Evolutionary conservation across 2,888 invertebrate genomes (phyloP), one percentile per base, ranked within the genome.

Genomic region (Ganaspis brasiliensis): DNA sequence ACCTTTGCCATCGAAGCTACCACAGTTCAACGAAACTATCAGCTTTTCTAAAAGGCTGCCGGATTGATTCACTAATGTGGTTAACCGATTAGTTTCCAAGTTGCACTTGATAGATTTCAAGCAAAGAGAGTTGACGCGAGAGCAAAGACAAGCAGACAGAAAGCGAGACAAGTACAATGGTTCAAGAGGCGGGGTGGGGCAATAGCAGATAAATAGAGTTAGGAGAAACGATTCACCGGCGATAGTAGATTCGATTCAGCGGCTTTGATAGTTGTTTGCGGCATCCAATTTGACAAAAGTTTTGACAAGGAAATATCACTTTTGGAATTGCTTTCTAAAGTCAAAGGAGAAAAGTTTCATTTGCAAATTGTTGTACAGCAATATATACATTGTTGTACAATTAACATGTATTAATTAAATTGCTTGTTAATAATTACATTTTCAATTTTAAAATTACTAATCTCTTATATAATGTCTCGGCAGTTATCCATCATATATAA

Each of bases 271-370:
- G 71, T 72, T 52, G 74, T 76, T 78, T 77, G 73, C 52, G 75
- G 75, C 77, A 82, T 80, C 77, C 81, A 82, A 80, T 82, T 82
- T 78, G 31, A 49, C 49, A 71, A 76, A 78, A 79, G 52, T 77
- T 81, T 79, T 55, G 67, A 57, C 59, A 26, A 40, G 55, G 24
- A 40, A 31, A 31, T 31, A 31, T 31, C 31, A 4, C 31, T 6
- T 31, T 31, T 31, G 3, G 3, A 2, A 31, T 31, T 6, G 31
- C 3, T 31, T 31, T 6, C 31, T 31, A 31, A 31, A 31, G 31
- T 31, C 31, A 31, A 6, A 31, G 31, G 3, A 6, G 31, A 31
- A 31, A 31, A 31, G 3, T 31, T 31, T 31, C 2, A 31, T 31
- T 31, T 31, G 3, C 31, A 31, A 31, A 31, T 6, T 31, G 3